Base-by-base conservation (phyloP, 1,140 invertebrate species). In the Thaumatotibia leucotreta region DNA sequence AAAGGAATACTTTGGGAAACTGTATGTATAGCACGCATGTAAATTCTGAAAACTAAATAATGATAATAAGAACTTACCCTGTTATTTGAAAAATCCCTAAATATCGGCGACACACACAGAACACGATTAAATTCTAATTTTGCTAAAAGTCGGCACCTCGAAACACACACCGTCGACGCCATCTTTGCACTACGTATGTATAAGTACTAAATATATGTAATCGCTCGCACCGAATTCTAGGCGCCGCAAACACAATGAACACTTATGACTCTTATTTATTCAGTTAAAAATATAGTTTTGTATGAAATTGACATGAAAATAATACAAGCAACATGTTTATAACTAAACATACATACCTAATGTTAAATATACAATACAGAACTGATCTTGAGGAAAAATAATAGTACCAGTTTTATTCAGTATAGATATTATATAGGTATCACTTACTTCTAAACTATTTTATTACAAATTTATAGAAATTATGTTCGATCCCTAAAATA, bases 121-220 rank as follows among this genome's bases (percentile, higher is more conserved):
- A 81, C 87, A 85, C 90, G 90, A 91, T 88, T 91, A 89, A 91
- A 86, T 86, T 91, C 89, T 89, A 91, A 86, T 91, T 91, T 91
- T 74, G 85, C 80, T 86, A 91, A 85, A 68, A 91, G 82, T 88
- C 88, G 88, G 88, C 90, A 91, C 75, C 83, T 86, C 79, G 88
- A 91, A 82, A 88, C 88, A 86, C 88, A 91, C 84, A 91, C 86
- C 81, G 88, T 88, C 80, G 90, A 90, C 90, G 90, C 88, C 90
- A 91, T 91, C 87, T 91, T 91, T 88, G 84, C 84, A 88, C 86
- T 86, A 89, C 84, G 78, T 80, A 77, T 72, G 73, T 76, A 77
- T 70, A 78, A 54, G 50, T 62, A 61, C 35, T 69, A 70, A 50
- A 61, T 73, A 76, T 72, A 67, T 72, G 74, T 73, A 75, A 69